Percentiles rank a stretch among this genome's conserved stretches.
These are phyloP conservation scores for Orientallactaga sibirica DNA, from an alignment of 2,797 vertebrate species.

Conservation along the genomic window DNA sequence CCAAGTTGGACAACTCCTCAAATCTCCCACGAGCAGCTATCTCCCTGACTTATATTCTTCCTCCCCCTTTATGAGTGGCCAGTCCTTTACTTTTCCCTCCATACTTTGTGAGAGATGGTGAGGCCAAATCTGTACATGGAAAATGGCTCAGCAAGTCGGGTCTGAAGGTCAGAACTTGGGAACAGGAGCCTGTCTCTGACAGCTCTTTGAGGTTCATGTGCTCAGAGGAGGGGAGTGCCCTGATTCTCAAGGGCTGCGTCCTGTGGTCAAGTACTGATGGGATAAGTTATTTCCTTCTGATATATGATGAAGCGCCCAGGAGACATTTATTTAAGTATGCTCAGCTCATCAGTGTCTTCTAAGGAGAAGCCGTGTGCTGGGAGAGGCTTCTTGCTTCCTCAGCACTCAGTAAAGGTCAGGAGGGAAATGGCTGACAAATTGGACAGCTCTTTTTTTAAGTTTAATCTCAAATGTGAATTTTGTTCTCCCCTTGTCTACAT, in stretches of 20 bases:
- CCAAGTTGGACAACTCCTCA: neutral
- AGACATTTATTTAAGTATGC: constrained; percentile 63
- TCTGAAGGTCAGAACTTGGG: neutral
- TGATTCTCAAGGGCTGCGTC: constrained; percentile 63
- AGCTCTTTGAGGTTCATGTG: constrained; percentile 72
- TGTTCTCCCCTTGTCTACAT: neutral
- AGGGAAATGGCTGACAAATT: constrained; percentile 47
- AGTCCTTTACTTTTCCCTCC: neutral
- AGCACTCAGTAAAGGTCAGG: constrained; percentile 48
- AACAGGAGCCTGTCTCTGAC: constrained; percentile 60
- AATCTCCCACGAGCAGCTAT: fast-evolving
- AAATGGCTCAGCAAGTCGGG: constrained; percentile 23
- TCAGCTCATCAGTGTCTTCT: neutral
- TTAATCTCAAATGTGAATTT: constrained; percentile 54
- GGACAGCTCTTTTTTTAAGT: constrained; percentile 53
- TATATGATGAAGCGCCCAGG: constrained; percentile 80
- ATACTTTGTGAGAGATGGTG: neutral
- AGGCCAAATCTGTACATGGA: neutral
- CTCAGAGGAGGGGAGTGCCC: constrained; percentile 73
- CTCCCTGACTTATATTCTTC: neutral
- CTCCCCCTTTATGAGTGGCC: neutral
- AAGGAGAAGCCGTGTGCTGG: neutral
- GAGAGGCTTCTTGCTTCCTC: neutral
- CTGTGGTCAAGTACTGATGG: constrained; percentile 72
- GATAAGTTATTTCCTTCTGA: constrained; percentile 80